Evolutionary conservation across 1,140 invertebrate genomes (phyloP), one percentile per base, ranked within the genome.

Genomic region (Forficula auricularia): DNA sequence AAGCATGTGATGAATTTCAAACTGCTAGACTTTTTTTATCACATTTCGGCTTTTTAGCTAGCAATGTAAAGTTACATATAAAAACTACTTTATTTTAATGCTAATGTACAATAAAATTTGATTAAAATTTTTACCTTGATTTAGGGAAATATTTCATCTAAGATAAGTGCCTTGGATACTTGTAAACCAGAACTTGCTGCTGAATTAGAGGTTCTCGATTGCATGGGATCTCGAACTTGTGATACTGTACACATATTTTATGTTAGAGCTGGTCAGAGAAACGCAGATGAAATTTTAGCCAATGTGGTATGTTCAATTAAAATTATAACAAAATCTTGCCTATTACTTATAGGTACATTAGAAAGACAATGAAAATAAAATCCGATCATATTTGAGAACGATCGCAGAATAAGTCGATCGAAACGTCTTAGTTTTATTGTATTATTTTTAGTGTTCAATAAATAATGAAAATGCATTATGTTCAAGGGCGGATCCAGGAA

Each of bases 201-300:
- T 9, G 76, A 82, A 47, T 58, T 87, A 12, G 74, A 87, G 54
- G 66, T 67, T 19, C 60, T 94, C 32, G 87, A 91, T 62, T 70
- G 70, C 32, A 78, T 83, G 45, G 86, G 87, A 51, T 72, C 79
- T 19, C 67, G 89, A 48, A 89, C 84, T 4, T 78, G 78, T 53
- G 88, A 96, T 56, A 97, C 92, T 0, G 87, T 85, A 47, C 88
- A 95, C 59, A 71, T 97, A 46, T 95, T 96, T 65, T 98, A 96
- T 59, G 87, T 91, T 0, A 79, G 82, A 58, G 72, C 82, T 34
- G 82, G 84, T 1, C 90, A 96, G 62, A 74, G 70, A 45, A 62
- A 60, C 38, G 64, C 77, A 1, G 58, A 72, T 36, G 82, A 92
- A 46, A 91, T 97, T 47, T 65, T 97, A 10, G 66, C 66, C 13